A percentile compares a stretch with the other conserved stretches of the same genome.
Evolutionary conservation across 1,140 invertebrate species (phyloP).

Genomic region (Mya arenaria): DNA sequence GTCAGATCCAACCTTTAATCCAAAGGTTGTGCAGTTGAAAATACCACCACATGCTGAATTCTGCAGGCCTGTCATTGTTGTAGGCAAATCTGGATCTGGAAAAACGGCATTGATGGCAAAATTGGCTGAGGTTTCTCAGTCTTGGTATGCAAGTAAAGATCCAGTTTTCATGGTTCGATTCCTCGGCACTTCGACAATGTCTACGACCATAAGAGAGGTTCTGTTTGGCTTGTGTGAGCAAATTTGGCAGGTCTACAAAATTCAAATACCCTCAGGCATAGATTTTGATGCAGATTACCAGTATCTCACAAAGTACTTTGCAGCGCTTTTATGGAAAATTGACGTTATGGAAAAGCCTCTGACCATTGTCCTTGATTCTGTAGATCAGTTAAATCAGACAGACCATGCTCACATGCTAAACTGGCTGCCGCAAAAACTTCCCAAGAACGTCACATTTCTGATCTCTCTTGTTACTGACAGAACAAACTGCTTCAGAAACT

Average conservation of each 20-base stretch:
- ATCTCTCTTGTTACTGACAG: conserved; percentile 82
- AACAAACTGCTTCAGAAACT: conserved; percentile 63
- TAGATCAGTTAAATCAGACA: conserved; percentile 70
- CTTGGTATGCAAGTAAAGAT: conserved; percentile 61
- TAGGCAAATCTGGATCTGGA: conserved; percentile 69
- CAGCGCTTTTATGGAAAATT: conserved; percentile 58
- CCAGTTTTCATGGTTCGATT: conserved; percentile 64
- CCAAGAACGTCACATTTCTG: conserved; percentile 84
- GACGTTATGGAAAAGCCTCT: conserved; percentile 52
- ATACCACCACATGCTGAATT: conserved; percentile 29
- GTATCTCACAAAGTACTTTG: conserved; percentile 59
- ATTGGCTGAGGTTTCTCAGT: conserved; percentile 7
- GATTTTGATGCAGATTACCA: conserved; percentile 59
- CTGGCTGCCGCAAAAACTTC: conserved; percentile 73
- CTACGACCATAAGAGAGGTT: conserved; percentile 62
- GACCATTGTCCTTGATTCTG: conserved; percentile 74
- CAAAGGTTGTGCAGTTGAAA: conserved; percentile 28
- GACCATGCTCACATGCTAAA: conserved; percentile 64
- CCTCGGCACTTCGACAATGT: conserved; percentile 66
- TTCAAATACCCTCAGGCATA: conserved; percentile 50
- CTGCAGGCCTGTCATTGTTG: conserved; percentile 65
- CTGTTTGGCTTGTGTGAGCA: conserved; percentile 62
- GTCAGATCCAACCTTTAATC: conserved; percentile 53
- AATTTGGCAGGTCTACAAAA: conserved; percentile 54
- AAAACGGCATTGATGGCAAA: conserved; percentile 71